Evolutionary conservation across 2,888 invertebrate genomes (phyloP).

Genomic region (Erebia palarica): DNA sequence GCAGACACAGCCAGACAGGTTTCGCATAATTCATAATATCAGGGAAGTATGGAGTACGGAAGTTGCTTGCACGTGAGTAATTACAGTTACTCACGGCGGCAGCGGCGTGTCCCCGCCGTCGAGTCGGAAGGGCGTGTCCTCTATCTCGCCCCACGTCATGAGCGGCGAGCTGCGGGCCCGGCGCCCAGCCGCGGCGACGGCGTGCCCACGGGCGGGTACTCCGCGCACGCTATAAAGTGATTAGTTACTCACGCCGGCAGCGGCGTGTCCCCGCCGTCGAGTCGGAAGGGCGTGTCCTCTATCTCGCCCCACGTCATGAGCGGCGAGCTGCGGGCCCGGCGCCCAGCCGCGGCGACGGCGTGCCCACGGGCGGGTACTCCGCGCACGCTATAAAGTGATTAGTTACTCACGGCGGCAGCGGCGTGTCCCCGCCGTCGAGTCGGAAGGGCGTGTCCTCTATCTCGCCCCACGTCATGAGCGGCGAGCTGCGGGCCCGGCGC

Average conservation of each 20-base stretch:
- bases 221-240: slow-evolving; percentile 61
- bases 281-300: slow-evolving; percentile 97
- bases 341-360: slow-evolving; percentile 96
- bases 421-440: too few relatives aligned
- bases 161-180: slow-evolving; percentile 90
- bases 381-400: slow-evolving; percentile 77
- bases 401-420: too few relatives aligned
- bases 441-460: too few relatives aligned
- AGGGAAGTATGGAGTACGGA: neutral
- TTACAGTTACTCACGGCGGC: slow-evolving; percentile 88
- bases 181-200: slow-evolving; percentile 91
- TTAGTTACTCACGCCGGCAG: slow-evolving; percentile 86
- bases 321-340: slow-evolving; percentile 89
- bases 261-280: slow-evolving; percentile 96
- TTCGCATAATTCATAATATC: too few relatives aligned
- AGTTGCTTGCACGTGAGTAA: too few relatives aligned
- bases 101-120: slow-evolving; percentile 96
- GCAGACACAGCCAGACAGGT: too few relatives aligned
- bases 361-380: slow-evolving; percentile 86
- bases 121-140: slow-evolving; percentile 97
- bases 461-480: too few relatives aligned
- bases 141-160: slow-evolving; percentile 99
- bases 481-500: too few relatives aligned
- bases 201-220: slow-evolving; percentile 87
- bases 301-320: slow-evolving; percentile 99